These are phyloP conservation scores for Amphilophus citrinellus DNA, from an alignment of 2,113 vertebrate species.

Conservation along the genomic window DNA sequence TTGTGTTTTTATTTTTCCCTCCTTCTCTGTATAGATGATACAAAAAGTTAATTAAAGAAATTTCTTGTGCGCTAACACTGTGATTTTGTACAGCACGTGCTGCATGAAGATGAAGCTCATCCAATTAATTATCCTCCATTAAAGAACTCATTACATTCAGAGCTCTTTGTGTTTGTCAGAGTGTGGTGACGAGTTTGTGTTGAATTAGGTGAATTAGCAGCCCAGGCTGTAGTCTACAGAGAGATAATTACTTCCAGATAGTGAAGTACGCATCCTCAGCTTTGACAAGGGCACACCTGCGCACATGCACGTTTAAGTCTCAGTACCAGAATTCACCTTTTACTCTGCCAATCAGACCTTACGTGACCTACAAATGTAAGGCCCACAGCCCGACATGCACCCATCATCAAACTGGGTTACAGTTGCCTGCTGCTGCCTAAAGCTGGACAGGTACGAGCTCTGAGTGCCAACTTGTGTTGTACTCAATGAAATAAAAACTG, in stretches of 20 bases:
- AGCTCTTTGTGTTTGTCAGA: conserved; percentile 31
- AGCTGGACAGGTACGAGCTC: neutral
- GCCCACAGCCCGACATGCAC: neutral
- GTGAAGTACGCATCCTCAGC: neutral
- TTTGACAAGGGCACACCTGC: conserved; percentile 3
- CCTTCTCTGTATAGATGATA: neutral
- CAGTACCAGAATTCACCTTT: conserved; percentile 3
- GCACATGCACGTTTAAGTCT: neutral
- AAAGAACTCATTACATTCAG: conserved; percentile 48
- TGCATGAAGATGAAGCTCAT: conserved; percentile 25
- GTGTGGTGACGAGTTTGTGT: conserved; percentile 27
- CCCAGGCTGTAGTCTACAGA: neutral
- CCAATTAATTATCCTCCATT: conserved; percentile 55
- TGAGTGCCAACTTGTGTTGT: neutral
- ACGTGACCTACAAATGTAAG: conserved; percentile 17
- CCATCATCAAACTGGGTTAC: neutral
- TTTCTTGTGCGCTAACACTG: conserved; percentile 11
- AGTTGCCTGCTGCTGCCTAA: neutral
- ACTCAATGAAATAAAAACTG: neutral
- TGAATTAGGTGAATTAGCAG: conserved; percentile 17
- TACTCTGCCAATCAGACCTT: neutral
- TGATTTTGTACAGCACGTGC: neutral
- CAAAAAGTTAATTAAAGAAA: conserved; percentile 29
- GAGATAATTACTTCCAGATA: conserved; percentile 6
- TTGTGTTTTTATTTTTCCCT: neutral